Percentiles rank a stretch among this genome's conserved stretches.
Conservation (phyloP, 2,113 vertebrate species). For the Oreochromis tanganicae region DNA sequence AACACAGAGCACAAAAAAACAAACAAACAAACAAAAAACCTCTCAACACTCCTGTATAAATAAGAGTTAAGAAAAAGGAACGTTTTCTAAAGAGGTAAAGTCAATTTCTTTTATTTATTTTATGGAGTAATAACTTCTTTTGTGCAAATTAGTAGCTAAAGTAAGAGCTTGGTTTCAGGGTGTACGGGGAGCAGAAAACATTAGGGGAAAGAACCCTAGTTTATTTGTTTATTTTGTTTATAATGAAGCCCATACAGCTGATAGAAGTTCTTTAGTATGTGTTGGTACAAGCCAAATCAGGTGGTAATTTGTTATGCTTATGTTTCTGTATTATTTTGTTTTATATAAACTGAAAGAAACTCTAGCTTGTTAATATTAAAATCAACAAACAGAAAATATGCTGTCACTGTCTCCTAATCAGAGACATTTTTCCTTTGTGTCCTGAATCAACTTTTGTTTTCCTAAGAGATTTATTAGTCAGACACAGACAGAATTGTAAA, state of each 20-base stretch:
- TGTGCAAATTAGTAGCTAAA: background rate
- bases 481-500: background rate
- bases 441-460: background rate
- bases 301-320: background rate
- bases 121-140: background rate
- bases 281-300: background rate
- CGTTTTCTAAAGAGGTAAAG: background rate
- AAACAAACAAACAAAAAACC: rapidly evolving
- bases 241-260: background rate
- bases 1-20: background rate
- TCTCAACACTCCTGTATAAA: background rate
- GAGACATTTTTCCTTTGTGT: background rate
- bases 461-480: background rate
- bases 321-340: background rate
- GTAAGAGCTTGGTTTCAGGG: background rate
- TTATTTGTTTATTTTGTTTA: background rate
- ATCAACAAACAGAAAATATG: background rate
- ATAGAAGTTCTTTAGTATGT: background rate
- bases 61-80: background rate
- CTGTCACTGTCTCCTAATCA: background rate
- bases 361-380: background rate
- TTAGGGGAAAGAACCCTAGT: background rate
- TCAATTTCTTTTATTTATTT: background rate
- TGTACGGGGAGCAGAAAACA: background rate
- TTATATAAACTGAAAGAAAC: background rate